Conservation (phyloP, 2,888 invertebrate species). For the Sphaeridia pumilis region DNA sequence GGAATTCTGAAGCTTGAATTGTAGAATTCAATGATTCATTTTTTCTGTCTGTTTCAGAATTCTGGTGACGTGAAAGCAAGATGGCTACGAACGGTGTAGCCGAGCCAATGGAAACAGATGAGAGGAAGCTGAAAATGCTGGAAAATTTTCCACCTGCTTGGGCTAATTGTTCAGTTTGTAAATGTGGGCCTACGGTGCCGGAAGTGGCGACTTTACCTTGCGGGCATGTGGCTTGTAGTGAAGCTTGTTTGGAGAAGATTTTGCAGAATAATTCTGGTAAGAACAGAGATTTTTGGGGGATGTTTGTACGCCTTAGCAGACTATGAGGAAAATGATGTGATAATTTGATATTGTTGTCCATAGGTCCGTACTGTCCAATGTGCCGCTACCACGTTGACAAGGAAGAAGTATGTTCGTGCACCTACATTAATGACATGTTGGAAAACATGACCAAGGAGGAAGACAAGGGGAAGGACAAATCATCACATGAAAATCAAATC, state of each 20-base stretch:
- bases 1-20: too few relatives aligned
- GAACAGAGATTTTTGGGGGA: too few relatives aligned
- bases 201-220: conserved; percentile 7
- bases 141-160: conserved; percentile 12
- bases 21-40: too few relatives aligned
- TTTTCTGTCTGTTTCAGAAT: too few relatives aligned
- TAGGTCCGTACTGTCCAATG: conserved; percentile 4
- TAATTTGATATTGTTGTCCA: background rate
- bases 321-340: too few relatives aligned
- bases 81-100: too few relatives aligned
- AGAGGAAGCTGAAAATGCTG: too few relatives aligned
- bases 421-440: conserved; percentile 10
- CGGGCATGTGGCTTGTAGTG: conserved; percentile 11
- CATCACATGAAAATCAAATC: conserved; percentile 6
- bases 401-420: conserved; percentile 2
- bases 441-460: conserved; percentile 1
- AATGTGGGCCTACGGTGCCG: conserved; percentile 4
- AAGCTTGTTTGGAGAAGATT: conserved; percentile 7
- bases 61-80: too few relatives aligned
- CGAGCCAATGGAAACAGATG: background rate
- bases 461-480: conserved; percentile 1
- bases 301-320: too few relatives aligned
- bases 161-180: conserved; percentile 8
- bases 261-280: conserved; percentile 8
- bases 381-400: conserved; percentile 2